Conservation (phyloP, 2,797 vertebrate species). For the Betta splendens region DNA sequence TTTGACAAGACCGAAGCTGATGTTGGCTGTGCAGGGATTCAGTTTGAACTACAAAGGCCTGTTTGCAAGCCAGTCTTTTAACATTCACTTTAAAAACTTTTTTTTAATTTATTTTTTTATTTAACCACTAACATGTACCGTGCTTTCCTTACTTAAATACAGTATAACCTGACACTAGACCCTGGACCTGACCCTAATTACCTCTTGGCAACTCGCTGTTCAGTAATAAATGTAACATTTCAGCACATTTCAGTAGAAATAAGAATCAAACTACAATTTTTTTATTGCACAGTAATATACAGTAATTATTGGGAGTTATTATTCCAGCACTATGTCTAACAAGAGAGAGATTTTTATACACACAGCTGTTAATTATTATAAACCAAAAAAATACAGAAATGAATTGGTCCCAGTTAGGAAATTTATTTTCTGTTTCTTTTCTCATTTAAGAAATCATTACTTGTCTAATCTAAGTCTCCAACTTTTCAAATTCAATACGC, state of each 20-base stretch:
- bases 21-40: background rate
- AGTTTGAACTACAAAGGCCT: conserved; percentile 11
- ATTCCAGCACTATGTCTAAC: conserved; percentile 19
- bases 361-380: conserved; percentile 7
- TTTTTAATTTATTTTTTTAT: too few species aligned
- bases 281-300: too few species aligned
- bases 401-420: background rate
- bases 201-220: too few species aligned
- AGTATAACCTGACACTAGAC: too few species aligned
- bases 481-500: background rate
- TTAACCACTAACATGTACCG: too few species aligned
- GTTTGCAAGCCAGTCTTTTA: conserved; percentile 2
- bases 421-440: background rate
- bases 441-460: background rate
- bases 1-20: conserved; percentile 31
- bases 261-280: too few species aligned
- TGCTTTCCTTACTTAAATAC: background rate
- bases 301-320: too few species aligned
- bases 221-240: too few species aligned
- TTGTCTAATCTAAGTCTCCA: background rate
- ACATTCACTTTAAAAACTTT: too few species aligned
- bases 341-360: background rate
- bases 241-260: too few species aligned
- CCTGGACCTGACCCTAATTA: too few species aligned
- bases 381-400: background rate